Evolutionary conservation across 2,888 invertebrate genomes (phyloP).

Genomic region (Trissonchulus sp.): DNA sequence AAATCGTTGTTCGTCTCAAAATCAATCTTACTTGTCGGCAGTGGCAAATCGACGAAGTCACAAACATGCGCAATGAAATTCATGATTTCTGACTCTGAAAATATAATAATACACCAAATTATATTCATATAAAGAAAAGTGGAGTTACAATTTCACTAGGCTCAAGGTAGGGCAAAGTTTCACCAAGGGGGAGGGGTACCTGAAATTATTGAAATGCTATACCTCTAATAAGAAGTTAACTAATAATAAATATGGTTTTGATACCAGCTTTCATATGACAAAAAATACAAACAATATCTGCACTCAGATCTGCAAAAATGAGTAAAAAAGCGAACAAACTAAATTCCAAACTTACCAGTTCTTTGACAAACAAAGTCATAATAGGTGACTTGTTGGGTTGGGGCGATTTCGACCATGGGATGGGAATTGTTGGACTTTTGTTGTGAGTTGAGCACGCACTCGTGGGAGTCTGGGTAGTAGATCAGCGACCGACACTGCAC

Average conservation of each 20-base stretch:
- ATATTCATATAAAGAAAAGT: no score
- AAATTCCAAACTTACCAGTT: slow-evolving; percentile 19
- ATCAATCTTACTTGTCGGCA: slow-evolving; percentile 15
- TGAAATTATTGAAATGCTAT: no score
- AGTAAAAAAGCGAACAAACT: no score
- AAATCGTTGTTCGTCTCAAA: no score
- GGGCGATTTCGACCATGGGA: slow-evolving; percentile 22
- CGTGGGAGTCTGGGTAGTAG: slow-evolving; percentile 47
- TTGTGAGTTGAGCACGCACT: slow-evolving; percentile 48
- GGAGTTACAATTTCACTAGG: no score
- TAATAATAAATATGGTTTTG: no score
- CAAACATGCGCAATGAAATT: slow-evolving; percentile 18
- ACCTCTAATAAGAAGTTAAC: no score
- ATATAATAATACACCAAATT: background rate
- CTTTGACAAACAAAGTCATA: slow-evolving; percentile 22
- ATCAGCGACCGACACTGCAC: slow-evolving; percentile 50
- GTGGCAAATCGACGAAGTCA: slow-evolving; percentile 17
- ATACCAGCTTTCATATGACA: no score
- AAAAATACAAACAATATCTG: no score
- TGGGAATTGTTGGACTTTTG: slow-evolving; percentile 30
- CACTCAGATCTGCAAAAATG: no score
- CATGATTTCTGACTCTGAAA: slow-evolving; percentile 22
- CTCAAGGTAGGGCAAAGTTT: no score
- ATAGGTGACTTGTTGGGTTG: slow-evolving; percentile 16
- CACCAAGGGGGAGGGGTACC: no score